These are phyloP conservation scores for Euschistus heros DNA, from an alignment of 1,140 invertebrate genomes.

Conservation along the genomic window DNA sequence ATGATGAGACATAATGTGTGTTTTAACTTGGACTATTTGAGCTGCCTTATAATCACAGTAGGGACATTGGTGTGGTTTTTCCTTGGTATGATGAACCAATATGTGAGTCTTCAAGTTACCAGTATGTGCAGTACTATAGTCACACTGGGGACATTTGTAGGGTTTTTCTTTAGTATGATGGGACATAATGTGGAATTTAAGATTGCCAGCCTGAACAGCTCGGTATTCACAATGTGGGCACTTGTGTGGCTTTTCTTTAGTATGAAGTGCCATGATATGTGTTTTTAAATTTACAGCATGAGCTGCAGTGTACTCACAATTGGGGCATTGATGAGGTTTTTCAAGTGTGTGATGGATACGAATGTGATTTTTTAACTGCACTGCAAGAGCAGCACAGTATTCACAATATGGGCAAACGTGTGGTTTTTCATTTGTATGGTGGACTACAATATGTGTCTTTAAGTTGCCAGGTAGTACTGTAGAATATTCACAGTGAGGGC, in stretches of 20 bases:
- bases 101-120: conserved; percentile 7
- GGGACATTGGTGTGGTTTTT: conserved; percentile 6
- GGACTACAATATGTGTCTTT: conserved; percentile 1
- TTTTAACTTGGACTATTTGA: neutral
- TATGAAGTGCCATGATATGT: conserved; percentile 14
- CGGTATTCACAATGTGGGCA: conserved; percentile 11
- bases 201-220: neutral
- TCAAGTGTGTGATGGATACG: neutral
- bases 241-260: conserved; percentile 6
- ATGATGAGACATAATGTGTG: conserved; percentile 11
- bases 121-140: neutral
- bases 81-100: neutral
- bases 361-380: neutral
- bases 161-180: conserved; percentile 16
- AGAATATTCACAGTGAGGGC: conserved; percentile 6
- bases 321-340: neutral
- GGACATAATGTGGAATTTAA: conserved; percentile 1
- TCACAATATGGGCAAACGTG: conserved; percentile 7
- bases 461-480: conserved; percentile 1
- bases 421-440: conserved; percentile 7
- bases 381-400: neutral
- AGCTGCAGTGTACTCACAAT: conserved; percentile 6
- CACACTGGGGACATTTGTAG: conserved; percentile 1
- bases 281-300: neutral
- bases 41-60: conserved; percentile 1